Evolutionary conservation across 2,113 vertebrate genomes (phyloP), one percentile per base, ranked within the genome.

Genomic region (Sterrhoptilus dennistouni): DNA sequence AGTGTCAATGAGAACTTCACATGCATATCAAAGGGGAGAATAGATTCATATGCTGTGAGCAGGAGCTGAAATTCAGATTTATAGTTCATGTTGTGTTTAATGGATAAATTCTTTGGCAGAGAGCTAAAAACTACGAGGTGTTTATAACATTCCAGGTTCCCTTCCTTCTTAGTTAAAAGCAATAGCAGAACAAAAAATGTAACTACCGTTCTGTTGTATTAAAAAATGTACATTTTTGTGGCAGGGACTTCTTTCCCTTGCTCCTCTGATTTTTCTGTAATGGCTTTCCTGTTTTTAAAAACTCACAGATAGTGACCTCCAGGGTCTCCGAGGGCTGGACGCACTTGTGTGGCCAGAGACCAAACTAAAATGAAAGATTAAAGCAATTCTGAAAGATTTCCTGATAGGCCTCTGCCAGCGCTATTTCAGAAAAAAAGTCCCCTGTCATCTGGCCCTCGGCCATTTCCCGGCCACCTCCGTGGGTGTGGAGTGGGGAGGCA

Each of bases 41-140:
- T 40, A 97, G 97, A 97, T 96, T 97, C 94, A 90, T 96, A 93
- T 54, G 82, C 96, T 96, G 84, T 53, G 90, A 96, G 96, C 94
- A 93, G 92, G 90, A 97, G 96, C 95, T 96, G 95, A 97, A 97
- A 97, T 97, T 97, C 96, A 97, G 97, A 97, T 98, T 97, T 98
- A 97, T 93, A 93, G 94, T 94, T 96, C 93, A 65, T 74, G 79
- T 96, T 97, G 96, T 54, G 36, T 97, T 98, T 97, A 98, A 98
- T 97, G 97, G 96, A 95, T 97, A 96, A 94, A 97, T 96, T 97
- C 96, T 97, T 97, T 97, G 96, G 93, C 95, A 96, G 84, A 96
- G 90, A 95, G 75, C 96, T 97, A 87, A 96, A 97, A 97, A 97
- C 93, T 95, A 53, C 0, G 75, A 97, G 94, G 91, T 97, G 96